phyloP scores from a whole-genome alignment of 2,113 vertebrate species.

The Budorcas taxicolor region DNA sequence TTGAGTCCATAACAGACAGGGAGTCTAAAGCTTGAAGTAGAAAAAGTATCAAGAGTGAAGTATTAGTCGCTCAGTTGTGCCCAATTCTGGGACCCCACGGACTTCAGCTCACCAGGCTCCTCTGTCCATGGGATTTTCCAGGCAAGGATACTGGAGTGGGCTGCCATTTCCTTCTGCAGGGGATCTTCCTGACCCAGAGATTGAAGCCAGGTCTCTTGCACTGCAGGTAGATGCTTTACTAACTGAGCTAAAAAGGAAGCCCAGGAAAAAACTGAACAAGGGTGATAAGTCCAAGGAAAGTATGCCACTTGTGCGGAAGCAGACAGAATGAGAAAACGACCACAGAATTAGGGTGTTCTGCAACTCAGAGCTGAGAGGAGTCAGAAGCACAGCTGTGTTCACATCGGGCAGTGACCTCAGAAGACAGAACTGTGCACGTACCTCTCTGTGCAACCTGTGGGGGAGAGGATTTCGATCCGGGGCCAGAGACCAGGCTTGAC shows the following conservation, averaged over 20 bases:
- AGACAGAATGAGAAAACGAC: not conserved
- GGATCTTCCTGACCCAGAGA: not conserved
- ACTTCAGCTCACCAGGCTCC: not conserved
- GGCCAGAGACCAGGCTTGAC: not conserved
- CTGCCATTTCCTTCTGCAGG: not conserved
- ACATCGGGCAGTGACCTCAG: not conserved
- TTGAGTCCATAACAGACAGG: not conserved
- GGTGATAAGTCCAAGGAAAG: not conserved
- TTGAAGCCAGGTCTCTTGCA: not conserved
- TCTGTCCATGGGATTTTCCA: not conserved
- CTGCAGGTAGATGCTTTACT: not conserved
- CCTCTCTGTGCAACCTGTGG: not conserved
- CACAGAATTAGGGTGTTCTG: not conserved
- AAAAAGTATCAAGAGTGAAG: not conserved
- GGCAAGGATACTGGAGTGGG: not conserved
- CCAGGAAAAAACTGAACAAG: not conserved
- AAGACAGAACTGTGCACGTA: fast-evolving
- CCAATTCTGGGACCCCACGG: not conserved
- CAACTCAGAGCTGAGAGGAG: not conserved
- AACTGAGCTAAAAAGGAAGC: not conserved
- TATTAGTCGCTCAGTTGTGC: not conserved
- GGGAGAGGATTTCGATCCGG: not conserved
- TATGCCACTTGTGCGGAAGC: not conserved
- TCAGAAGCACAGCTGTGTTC: not conserved
- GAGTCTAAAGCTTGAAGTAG: not conserved